Evolutionary conservation across 2,888 invertebrate species (phyloP).

Genomic region (Cylindroiulus punctatus): DNA sequence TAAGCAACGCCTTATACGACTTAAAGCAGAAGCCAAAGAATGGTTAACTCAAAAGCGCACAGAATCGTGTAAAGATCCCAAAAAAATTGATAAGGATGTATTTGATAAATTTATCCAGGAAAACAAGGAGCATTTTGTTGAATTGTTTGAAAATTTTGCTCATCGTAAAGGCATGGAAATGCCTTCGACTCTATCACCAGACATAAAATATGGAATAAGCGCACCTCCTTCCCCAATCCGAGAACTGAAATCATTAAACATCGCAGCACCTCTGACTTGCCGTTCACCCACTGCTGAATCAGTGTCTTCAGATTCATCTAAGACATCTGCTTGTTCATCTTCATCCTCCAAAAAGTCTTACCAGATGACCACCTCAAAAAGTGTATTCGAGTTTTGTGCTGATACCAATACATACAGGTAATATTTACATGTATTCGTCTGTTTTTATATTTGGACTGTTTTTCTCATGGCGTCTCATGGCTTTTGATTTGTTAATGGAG

Average conservation of each 20-base stretch:
- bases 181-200: not conserved
- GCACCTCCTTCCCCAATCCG: constrained; percentile 47
- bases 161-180: not conserved
- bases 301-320: constrained; percentile 11
- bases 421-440: not conserved
- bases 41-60: constrained; percentile 13
- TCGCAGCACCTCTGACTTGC: not conserved
- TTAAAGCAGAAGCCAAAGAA: constrained; percentile 49
- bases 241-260: constrained; percentile 11
- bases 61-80: not conserved
- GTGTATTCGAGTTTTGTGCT: constrained; percentile 55
- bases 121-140: constrained; percentile 48
- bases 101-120: constrained; percentile 46
- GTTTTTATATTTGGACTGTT: too few relatives aligned
- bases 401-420: constrained; percentile 54
- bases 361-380: constrained; percentile 54
- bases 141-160: constrained; percentile 49
- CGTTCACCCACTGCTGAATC: constrained; percentile 31
- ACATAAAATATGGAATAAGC: not conserved
- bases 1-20: constrained; percentile 28
- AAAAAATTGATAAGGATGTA: constrained; percentile 25
- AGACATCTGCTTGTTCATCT: not conserved
- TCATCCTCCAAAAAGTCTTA: constrained; percentile 51
- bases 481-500: not conserved
- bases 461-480: too few relatives aligned